Percentiles rank a stretch among this genome's conserved stretches.
Evolutionary conservation across 2,888 invertebrate genomes (phyloP).

Genomic region (Euplagia quadripunctaria): DNA sequence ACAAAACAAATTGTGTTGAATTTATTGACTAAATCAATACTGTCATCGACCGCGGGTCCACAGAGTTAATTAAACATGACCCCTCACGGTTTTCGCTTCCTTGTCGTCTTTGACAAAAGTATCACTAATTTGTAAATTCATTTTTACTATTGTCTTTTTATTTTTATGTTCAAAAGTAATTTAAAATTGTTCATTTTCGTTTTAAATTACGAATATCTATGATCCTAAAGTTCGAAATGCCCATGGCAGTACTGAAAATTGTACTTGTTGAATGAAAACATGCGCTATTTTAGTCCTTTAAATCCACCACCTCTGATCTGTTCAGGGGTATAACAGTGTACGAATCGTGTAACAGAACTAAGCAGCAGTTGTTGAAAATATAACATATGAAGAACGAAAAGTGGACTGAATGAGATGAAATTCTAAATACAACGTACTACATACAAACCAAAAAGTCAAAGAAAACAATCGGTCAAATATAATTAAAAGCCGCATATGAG

Average conservation of each 20-base stretch:
- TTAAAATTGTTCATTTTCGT: background rate
- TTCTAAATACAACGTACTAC: background rate
- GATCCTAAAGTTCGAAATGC: background rate
- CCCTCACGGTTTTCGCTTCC: too few relatives aligned
- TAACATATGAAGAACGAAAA: background rate
- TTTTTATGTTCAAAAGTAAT: background rate
- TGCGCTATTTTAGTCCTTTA: background rate
- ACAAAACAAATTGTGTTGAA: background rate
- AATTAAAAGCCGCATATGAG: too few relatives aligned
- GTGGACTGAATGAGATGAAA: background rate
- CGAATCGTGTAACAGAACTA: too few relatives aligned
- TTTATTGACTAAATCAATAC: slow-evolving; percentile 7
- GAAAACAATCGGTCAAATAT: too few relatives aligned
- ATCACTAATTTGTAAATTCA: too few relatives aligned
- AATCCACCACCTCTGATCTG: background rate
- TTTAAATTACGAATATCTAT: background rate
- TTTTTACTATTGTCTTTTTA: background rate
- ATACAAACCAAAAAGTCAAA: too few relatives aligned
- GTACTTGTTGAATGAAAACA: background rate
- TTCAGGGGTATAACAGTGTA: too few relatives aligned
- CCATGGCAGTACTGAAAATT: background rate
- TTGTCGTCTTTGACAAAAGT: too few relatives aligned
- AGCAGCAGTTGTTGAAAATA: too few relatives aligned
- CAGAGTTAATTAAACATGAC: too few relatives aligned
- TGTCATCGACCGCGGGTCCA: background rate